These are phyloP conservation scores for Drosophila ficusphila DNA, from an alignment of 1,140 invertebrate genomes.

Conservation along the genomic window DNA sequence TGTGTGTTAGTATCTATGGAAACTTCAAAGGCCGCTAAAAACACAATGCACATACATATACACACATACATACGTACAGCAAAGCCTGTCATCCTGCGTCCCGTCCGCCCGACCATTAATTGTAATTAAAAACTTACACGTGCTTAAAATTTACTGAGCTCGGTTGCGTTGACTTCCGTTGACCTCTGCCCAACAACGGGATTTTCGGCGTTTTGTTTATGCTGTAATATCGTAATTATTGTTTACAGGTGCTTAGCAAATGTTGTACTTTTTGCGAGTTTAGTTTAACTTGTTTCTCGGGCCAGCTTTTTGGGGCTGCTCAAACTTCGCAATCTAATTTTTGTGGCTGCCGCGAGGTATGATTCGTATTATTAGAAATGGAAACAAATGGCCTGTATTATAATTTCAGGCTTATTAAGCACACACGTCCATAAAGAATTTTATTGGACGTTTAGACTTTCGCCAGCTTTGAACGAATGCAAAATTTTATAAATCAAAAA, in stretches of 20 bases:
- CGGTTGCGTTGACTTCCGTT: slow-evolving; percentile 34
- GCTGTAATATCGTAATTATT: slow-evolving; percentile 56
- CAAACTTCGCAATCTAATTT: slow-evolving; percentile 1
- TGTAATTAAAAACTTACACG: slow-evolving; percentile 80
- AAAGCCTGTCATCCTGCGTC: not conserved
- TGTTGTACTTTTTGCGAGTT: slow-evolving; percentile 23
- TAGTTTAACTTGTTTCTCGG: slow-evolving; percentile 5
- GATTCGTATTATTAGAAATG: too few species aligned
- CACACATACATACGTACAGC: too few species aligned
- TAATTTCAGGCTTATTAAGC: not conserved
- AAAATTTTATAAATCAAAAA: too few species aligned
- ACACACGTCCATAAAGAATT: not conserved
- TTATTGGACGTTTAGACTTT: too few species aligned
- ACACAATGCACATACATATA: slow-evolving; percentile 31
- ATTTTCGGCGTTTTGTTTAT: slow-evolving; percentile 27
- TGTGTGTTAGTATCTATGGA: slow-evolving; percentile 24
- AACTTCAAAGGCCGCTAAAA: slow-evolving; percentile 59
- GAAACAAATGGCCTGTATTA: not conserved
- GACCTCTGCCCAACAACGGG: slow-evolving; percentile 33
- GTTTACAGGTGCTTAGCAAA: slow-evolving; percentile 54
- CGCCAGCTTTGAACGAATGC: too few species aligned
- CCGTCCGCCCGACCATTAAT: slow-evolving; percentile 42
- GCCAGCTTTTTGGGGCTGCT: slow-evolving; percentile 15
- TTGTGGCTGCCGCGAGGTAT: slow-evolving; percentile 37
- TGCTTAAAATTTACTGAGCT: slow-evolving; percentile 58